Evolutionary conservation across 2,888 invertebrate genomes (phyloP).

Genomic region (Diabrotica balteata): DNA sequence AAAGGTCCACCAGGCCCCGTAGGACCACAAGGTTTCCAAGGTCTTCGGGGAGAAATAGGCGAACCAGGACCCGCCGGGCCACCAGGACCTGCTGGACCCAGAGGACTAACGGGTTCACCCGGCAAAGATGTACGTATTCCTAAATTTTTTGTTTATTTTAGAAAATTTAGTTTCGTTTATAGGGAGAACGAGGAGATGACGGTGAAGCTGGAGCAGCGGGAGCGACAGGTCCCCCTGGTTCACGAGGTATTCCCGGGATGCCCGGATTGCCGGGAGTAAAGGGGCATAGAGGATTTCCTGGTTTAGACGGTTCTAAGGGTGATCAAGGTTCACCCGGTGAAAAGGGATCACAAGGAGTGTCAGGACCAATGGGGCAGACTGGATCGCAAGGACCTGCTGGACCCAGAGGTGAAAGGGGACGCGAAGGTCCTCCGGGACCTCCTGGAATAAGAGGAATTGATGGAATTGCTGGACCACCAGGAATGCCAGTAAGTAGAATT

Average conservation of each 20-base stretch:
- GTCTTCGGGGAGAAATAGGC: conserved; percentile 80
- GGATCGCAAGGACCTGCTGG: conserved; percentile 80
- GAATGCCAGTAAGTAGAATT: conserved; percentile 66
- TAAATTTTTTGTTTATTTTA: conserved; percentile 1
- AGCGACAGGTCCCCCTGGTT: conserved; percentile 73
- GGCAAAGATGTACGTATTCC: conserved; percentile 75
- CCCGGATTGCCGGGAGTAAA: conserved; percentile 84
- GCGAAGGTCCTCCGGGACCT: conserved; percentile 81
- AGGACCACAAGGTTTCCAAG: conserved; percentile 85
- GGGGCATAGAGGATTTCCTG: conserved; percentile 83
- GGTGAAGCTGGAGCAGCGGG: conserved; percentile 81
- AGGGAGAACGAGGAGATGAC: conserved; percentile 82
- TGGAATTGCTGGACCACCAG: conserved; percentile 80
- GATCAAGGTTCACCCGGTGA: conserved; percentile 79
- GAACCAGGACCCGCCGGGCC: conserved; percentile 76
- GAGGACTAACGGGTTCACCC: conserved; percentile 73
- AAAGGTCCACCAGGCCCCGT: conserved; percentile 67
- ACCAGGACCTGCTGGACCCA: conserved; percentile 64
- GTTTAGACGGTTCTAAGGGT: conserved; percentile 82
- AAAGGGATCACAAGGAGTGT: conserved; percentile 73
- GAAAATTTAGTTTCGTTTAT: conserved; percentile 21
- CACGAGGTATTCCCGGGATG: conserved; percentile 75
- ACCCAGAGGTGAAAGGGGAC: conserved; percentile 81
- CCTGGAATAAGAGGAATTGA: conserved; percentile 81
- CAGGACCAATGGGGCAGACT: conserved; percentile 74